A percentile compares a stretch with the other conserved stretches of the same genome.
phyloP scores from a whole-genome alignment of 2,113 vertebrate genomes.

The Nothoprocta perdicaria region DNA sequence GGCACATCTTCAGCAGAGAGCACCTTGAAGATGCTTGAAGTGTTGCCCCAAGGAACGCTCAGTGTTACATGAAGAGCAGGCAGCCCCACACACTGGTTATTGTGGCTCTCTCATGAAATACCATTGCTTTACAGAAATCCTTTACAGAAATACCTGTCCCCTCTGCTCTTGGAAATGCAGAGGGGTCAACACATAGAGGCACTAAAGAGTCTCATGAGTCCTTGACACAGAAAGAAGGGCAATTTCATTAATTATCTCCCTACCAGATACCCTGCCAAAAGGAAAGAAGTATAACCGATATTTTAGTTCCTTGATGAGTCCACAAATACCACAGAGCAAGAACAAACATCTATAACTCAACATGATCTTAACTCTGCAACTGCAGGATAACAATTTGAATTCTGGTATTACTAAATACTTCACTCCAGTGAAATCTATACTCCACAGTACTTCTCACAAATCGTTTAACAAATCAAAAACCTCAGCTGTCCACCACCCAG shows the following conservation, averaged over 20 bases:
- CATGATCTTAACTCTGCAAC: neutral
- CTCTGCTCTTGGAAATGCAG: neutral
- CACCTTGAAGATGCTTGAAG: neutral
- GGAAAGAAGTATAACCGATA: neutral
- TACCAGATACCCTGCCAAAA: neutral
- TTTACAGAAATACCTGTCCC: neutral
- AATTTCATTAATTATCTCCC: neutral
- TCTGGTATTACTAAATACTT: neutral
- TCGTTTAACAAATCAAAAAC: neutral
- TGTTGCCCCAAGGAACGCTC: neutral
- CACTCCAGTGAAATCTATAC: neutral
- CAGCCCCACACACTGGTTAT: neutral
- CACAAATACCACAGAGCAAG: neutral
- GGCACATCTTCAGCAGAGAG: constrained; percentile 37
- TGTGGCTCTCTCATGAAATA: neutral
- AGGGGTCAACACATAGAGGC: neutral
- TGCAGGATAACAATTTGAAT: neutral
- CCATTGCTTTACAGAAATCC: neutral
- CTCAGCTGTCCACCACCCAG: neutral
- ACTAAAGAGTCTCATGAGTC: neutral
- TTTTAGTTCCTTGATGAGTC: neutral
- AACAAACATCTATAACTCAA: neutral
- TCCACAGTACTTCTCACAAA: neutral
- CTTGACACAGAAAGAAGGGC: neutral
- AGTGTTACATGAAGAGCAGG: constrained; percentile 18